Evolutionary conservation across 2,113 vertebrate species (phyloP), one percentile per base, ranked within the genome.

Genomic region (Trichechus manatus): DNA sequence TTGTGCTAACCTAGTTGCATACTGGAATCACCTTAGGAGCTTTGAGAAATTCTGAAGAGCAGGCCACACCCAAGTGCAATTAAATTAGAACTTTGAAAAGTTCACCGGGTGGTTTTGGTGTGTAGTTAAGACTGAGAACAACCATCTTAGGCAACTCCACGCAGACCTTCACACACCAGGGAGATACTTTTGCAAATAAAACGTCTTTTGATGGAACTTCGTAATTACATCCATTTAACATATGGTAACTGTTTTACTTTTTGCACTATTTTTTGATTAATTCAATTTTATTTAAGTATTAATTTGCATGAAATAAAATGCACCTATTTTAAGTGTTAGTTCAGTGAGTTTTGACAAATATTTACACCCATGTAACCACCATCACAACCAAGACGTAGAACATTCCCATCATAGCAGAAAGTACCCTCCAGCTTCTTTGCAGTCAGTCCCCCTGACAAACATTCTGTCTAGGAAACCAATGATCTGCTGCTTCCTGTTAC

Each of bases 261-360:
- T 42, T 87, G 63, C 47, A 22, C 10, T 78, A 31, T 85, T 53
- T 93, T 89, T 47, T 61, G 78, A 74, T 66, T 77, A 90, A 39
- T 91, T 86, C 70, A 5, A 79, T 94, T 77, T 94, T 79, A 68
- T 63, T 90, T n/a, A 53, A 10, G 68, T 17, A 72, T 91, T 64
- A 63, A 47, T 87, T 87, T 93, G 31, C 44, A 23, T 27, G 70
- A 78, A 72, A 61, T 93, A 42, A 66, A 96, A 66, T 66, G 8
- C 3, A 91, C 29, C 10, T 74, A 44, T 82, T 92, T 95, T 72
- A 91, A 93, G 72, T 17, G 56, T 33, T 31, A 39, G 29, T 78
- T 87, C 68, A 81, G 25, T 91, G 27, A 88, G 31, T 88, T 91
- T 85, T 79, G 33, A 81, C 50, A 84, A 61, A 33, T 61, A 77